These are phyloP conservation scores for Hiodon tergisus DNA, from an alignment of 2,113 vertebrate genomes.

Conservation along the genomic window DNA sequence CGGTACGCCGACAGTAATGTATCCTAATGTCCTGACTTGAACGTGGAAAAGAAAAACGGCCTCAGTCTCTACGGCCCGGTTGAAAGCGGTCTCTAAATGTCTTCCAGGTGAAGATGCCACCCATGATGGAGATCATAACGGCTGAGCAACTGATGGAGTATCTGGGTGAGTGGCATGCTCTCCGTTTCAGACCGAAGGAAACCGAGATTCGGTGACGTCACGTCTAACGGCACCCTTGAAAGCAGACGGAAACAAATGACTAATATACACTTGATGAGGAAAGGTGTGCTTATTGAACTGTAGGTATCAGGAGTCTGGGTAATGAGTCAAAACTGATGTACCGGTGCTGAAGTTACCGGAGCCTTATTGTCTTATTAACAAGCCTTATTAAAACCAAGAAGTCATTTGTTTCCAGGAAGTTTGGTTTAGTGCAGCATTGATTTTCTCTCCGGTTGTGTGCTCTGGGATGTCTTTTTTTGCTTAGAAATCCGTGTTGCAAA, in stretches of 20 bases:
- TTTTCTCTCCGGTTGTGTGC: not conserved
- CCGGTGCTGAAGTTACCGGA: too few species aligned
- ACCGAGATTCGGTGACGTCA: too few species aligned
- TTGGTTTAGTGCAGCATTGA: not conserved
- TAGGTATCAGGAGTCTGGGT: too few species aligned
- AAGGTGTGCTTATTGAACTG: too few species aligned
- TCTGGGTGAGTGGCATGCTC: slow-evolving; percentile 74
- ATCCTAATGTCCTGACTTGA: too few species aligned
- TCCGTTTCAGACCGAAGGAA: not conserved
- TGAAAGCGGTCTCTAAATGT: slow-evolving; percentile 23
- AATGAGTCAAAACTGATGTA: too few species aligned
- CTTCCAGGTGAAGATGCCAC: slow-evolving; percentile 90
- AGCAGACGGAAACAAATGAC: too few species aligned
- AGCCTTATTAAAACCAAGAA: too few species aligned
- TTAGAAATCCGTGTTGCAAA: slow-evolving; percentile 22
- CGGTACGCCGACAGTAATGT: too few species aligned
- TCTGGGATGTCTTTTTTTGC: not conserved
- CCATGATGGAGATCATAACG: slow-evolving; percentile 99
- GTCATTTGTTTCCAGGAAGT: not conserved
- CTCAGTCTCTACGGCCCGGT: not conserved
- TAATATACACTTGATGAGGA: too few species aligned
- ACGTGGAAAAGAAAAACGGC: not conserved
- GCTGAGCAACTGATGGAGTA: slow-evolving; percentile 99
- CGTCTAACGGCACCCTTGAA: too few species aligned
- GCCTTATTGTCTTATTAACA: too few species aligned